Base-by-base conservation (phyloP, 2,797 vertebrate species). In the Apodemus agrarius region DNA sequence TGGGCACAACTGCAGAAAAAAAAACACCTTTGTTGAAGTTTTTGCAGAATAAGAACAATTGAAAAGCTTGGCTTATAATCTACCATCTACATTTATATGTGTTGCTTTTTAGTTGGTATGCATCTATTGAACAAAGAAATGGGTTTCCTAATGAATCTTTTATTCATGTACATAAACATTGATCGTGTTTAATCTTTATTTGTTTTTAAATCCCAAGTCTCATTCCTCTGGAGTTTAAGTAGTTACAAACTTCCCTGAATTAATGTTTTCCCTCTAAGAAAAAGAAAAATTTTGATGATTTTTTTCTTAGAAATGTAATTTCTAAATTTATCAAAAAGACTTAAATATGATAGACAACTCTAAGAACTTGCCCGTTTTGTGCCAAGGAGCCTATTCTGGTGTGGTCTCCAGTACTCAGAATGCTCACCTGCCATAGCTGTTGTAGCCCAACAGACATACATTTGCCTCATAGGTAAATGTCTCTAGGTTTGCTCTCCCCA, bases 181-280 rank as follows among this genome's bases (percentile, higher is more conserved):
- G 34, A 49, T 57, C 34, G 29, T 37, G 0, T 19, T 40, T 74
- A 37, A 5, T 9, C 8, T 29, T 87, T 19, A 74, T 57, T 78
- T 78, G 83, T 67, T 90, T 95, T 65, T 19, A 94, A 94, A 92
- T 93, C 1, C 90, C 29, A 89, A 74, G 3, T 91, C 1, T 90
- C 31, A 92, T 92, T 49, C 16, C 67, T 79, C 24, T 90, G 46
- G 21, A 93, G 80, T 84, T 93, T 85, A 94, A 40, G 37, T 90
- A 40, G 0, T 79, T 94, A 3, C n/a, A 85, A 14, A 31, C 6
- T 34, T 85, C 29, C 29, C 17, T 85, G 29, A 84, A 46, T 85
- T 65, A 49, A 49, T 84, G 26, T 34, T 34, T 34, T 43, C 2
- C 40, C 37, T 29, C 26, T 46, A 89, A 76, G 37, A 61, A 54